Conservation (phyloP, 1,140 invertebrate genomes). For the Bathynomus jamesi region DNA sequence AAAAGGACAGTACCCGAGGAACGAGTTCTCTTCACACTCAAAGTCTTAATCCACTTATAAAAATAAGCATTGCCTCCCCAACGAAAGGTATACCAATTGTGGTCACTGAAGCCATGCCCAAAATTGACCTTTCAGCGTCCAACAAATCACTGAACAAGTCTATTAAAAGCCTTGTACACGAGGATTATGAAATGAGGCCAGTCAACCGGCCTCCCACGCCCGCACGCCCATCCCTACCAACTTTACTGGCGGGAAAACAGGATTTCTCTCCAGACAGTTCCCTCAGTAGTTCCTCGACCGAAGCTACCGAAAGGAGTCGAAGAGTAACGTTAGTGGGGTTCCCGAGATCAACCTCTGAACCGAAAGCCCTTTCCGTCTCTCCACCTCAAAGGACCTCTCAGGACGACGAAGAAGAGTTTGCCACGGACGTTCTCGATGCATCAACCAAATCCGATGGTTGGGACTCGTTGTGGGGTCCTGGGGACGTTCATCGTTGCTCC, state of each 20-base stretch:
- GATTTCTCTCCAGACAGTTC: constrained; percentile 15
- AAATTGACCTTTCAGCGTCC: constrained; percentile 4
- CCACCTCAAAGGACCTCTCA: background rate
- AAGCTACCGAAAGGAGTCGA: background rate
- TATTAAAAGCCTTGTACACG: constrained; percentile 15
- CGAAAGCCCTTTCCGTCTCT: constrained; percentile 6
- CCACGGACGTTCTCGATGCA: constrained; percentile 14
- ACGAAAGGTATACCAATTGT: background rate
- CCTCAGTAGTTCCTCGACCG: constrained; percentile 6
- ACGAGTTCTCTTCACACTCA: too few species aligned
- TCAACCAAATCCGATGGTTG: constrained; percentile 26
- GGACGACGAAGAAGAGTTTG: background rate
- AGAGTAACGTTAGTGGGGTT: constrained; percentile 6
- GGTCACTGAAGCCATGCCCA: constrained; percentile 14
- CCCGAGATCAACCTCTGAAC: background rate
- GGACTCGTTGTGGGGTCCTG: constrained; percentile 14
- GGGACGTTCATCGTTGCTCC: background rate
- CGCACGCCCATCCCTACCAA: constrained; percentile 25
- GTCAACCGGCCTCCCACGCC: constrained; percentile 21
- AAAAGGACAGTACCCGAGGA: too few species aligned
- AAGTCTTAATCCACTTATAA: background rate
- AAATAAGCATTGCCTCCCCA: background rate
- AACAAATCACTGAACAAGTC: constrained; percentile 16
- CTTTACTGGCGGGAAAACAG: constrained; percentile 11
- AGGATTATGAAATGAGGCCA: constrained; percentile 17